phyloP scores from a whole-genome alignment of 2,797 vertebrate genomes.

The Hydrolagus colliei region DNA sequence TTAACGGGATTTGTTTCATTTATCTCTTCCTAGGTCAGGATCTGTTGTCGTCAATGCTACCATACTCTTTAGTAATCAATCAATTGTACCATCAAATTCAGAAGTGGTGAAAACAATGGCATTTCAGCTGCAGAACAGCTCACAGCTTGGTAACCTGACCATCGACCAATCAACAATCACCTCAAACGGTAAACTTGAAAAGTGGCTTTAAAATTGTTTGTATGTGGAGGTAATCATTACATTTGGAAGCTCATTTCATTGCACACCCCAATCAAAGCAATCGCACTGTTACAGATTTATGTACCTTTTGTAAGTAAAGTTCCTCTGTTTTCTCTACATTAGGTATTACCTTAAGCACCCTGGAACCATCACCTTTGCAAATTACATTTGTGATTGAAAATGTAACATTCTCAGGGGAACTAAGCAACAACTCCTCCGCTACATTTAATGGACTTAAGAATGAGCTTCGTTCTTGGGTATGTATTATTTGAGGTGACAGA shows the following conservation, averaged over 20 bases:
- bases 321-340: neutral
- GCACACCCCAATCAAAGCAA: no score
- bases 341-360: neutral
- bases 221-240: no score
- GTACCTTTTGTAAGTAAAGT: no score
- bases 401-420: neutral
- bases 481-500: neutral
- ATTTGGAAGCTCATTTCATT: no score
- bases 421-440: slow-evolving; percentile 11
- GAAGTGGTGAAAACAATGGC: neutral
- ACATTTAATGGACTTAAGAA: slow-evolving; percentile 14
- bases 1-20: neutral
- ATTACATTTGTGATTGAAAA: slow-evolving; percentile 29
- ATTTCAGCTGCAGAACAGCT: neutral
- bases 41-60: neutral
- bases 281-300: no score
- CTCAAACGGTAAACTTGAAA: no score
- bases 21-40: neutral
- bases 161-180: neutral
- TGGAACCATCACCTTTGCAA: slow-evolving; percentile 31
- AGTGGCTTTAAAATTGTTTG: no score
- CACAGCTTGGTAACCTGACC: neutral
- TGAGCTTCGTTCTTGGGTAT: slow-evolving; percentile 33
- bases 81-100: neutral
- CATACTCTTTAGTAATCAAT: neutral